Conservation (phyloP, 2,888 invertebrate species). For the Lasioglossum leucozonium region DNA sequence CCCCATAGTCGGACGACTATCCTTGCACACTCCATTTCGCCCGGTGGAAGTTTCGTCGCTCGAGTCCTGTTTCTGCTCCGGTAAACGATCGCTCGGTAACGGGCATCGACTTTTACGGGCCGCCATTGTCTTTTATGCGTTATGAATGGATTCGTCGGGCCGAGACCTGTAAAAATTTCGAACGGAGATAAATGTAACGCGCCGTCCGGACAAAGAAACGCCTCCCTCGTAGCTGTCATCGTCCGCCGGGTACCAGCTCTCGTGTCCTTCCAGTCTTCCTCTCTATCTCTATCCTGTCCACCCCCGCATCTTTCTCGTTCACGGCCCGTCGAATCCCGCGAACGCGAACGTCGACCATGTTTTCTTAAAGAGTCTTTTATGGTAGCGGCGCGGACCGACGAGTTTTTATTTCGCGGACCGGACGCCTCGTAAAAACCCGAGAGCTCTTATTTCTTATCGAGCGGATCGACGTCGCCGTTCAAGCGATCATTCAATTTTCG, state of each 20-base stretch:
- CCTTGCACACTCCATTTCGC: slow-evolving; percentile 59
- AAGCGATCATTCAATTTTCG: background rate
- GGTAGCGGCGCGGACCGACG: background rate
- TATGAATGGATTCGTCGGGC: slow-evolving; percentile 58
- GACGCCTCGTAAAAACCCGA: slow-evolving; percentile 8
- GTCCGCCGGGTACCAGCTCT: background rate
- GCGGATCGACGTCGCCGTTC: slow-evolving; percentile 6
- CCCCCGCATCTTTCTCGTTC: background rate
- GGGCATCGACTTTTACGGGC: slow-evolving; percentile 62
- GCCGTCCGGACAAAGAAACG: slow-evolving; percentile 41
- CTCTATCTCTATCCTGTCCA: background rate
- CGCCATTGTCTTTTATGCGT: slow-evolving; percentile 64
- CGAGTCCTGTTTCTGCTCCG: slow-evolving; percentile 53
- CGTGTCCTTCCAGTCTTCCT: background rate
- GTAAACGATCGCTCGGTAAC: slow-evolving; percentile 48
- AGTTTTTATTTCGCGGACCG: slow-evolving; percentile 13
- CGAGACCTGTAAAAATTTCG: slow-evolving; percentile 53
- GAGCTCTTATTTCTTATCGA: slow-evolving; percentile 8
- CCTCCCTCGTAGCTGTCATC: slow-evolving; percentile 11
- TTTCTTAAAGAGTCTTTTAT: slow-evolving; percentile 14
- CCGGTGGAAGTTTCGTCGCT: slow-evolving; percentile 34
- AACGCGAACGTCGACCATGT: slow-evolving; percentile 5
- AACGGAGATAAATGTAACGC: slow-evolving; percentile 45
- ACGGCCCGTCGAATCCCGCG: background rate
- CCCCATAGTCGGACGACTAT: background rate